Base-by-base conservation (phyloP, 64 coral and sea anemone species). In the Dendronephthya gigantea region DNA sequence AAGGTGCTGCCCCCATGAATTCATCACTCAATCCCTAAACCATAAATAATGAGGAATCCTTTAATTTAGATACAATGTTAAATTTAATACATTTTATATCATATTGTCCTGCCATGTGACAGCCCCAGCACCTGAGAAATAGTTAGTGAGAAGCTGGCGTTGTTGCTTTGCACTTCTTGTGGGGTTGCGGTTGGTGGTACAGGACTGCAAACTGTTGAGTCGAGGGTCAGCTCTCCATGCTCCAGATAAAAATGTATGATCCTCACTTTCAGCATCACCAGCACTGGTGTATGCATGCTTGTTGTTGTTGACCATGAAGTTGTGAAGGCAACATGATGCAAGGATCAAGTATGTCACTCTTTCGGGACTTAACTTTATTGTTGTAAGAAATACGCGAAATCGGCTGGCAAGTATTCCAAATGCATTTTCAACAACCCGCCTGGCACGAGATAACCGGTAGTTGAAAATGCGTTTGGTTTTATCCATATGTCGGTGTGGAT, bases 351-450 rank as follows among this genome's bases (percentile, higher is more conserved):
- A 8, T 15, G 72, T 79, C 15, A 79, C 72, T 33, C 30, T 79
- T 8, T 79, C 72, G 9, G 72, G 72, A 34, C 17, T 8, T 29
- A 79, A 29, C 22, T 79, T 79, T 34, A 79, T 79, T 4, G 32
- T 35, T 10, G 72, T 79, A 8, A 79, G 28, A 33, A 79, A 79
- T 12, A 79, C 72, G 11, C 72, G 72, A 8, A 8, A 79, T 19
- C 72, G 34, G 17, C 17, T 12, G 17, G 70, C 72, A 8, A 79
- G 17, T 35, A 79, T 79, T 15, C 72, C 72, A 35, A 79, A 79
- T 35, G 72, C 72, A 79, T 79, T 79, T 79, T 79, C 72, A 3
- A 35, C 72, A 16, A 79, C 72, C 11, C 72, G 72, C 30, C 72
- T 34, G 7, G 72, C 72, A 8, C 72, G 72, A 4, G 72, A 79